A percentile compares a stretch with the other conserved stretches of the same genome.
These are phyloP conservation scores for Aphelinus atriplicis DNA, from an alignment of 1,140 invertebrate species.

Conservation along the genomic window DNA sequence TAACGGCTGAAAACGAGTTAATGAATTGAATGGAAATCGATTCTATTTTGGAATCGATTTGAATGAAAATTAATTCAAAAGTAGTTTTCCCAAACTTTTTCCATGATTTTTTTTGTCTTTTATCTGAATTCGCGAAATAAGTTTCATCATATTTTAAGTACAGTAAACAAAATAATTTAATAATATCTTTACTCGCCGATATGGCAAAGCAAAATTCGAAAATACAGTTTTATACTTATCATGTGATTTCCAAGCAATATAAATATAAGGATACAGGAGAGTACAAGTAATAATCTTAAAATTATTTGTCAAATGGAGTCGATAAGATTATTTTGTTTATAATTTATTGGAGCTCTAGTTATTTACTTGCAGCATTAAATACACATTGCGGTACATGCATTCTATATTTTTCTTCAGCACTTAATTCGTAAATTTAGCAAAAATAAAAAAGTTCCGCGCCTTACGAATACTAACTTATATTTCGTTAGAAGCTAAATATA, in stretches of 20 bases:
- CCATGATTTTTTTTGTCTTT: too few relatives aligned
- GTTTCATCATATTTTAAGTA: too few relatives aligned
- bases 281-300: slow-evolving; percentile 13
- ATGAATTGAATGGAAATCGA: not conserved
- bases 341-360: slow-evolving; percentile 20
- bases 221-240: slow-evolving; percentile 8
- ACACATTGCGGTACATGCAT: slow-evolving; percentile 36
- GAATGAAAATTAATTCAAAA: too few relatives aligned
- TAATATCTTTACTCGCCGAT: slow-evolving; percentile 21
- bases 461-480: slow-evolving; percentile 26
- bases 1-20: slow-evolving; percentile 7
- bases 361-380: slow-evolving; percentile 36
- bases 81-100: too few relatives aligned
- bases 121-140: too few relatives aligned
- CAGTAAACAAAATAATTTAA: too few relatives aligned
- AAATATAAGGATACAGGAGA: slow-evolving; percentile 19
- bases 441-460: slow-evolving; percentile 36
- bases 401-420: slow-evolving; percentile 24
- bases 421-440: slow-evolving; percentile 29
- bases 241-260: slow-evolving; percentile 13
- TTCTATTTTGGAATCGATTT: too few relatives aligned
- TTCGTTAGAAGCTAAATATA: slow-evolving; percentile 28
- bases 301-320: slow-evolving; percentile 25
- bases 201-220: slow-evolving; percentile 24
- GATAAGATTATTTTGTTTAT: slow-evolving; percentile 20